These are phyloP conservation scores for Gymnothorax reevesii DNA, from an alignment of 2,797 vertebrate species.

Conservation along the genomic window DNA sequence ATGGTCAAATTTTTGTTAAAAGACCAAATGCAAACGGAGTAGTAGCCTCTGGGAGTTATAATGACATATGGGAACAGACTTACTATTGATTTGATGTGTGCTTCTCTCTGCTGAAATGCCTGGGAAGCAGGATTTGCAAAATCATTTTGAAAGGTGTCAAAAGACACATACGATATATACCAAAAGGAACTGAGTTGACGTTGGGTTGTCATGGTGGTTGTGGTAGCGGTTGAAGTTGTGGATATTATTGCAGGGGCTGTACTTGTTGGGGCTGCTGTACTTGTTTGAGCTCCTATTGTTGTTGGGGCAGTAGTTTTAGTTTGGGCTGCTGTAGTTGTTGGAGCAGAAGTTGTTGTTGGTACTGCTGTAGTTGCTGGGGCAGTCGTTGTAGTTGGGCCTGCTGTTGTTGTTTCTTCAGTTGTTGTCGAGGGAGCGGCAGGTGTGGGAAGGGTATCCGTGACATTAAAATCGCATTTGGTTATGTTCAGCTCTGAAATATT, in stretches of 20 bases:
- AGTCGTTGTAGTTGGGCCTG: background rate
- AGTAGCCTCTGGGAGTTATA: too few species aligned
- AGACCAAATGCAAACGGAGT: too few species aligned
- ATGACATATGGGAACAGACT: too few species aligned
- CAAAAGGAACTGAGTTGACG: background rate
- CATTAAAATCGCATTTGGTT: too few species aligned
- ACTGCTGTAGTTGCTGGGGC: background rate
- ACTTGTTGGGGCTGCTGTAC: background rate
- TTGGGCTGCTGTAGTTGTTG: background rate
- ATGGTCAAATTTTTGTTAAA: too few species aligned
- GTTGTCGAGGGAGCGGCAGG: background rate
- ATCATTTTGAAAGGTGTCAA: too few species aligned
- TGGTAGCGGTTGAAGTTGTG: background rate
- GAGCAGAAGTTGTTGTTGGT: background rate
- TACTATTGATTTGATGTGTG: too few species aligned
- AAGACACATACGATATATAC: too few species aligned
- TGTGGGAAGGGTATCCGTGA: too few species aligned
- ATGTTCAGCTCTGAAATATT: too few species aligned
- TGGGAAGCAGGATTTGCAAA: too few species aligned
- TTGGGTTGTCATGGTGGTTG: background rate
- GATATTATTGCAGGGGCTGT: background rate
- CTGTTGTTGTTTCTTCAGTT: background rate
- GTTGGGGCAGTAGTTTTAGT: background rate
- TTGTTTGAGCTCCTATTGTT: background rate
- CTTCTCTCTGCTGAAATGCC: too few species aligned